Percentiles rank a stretch among this genome's conserved stretches.
Conservation (phyloP, 2,113 vertebrate genomes). For the Dasyornis broadbenti region DNA sequence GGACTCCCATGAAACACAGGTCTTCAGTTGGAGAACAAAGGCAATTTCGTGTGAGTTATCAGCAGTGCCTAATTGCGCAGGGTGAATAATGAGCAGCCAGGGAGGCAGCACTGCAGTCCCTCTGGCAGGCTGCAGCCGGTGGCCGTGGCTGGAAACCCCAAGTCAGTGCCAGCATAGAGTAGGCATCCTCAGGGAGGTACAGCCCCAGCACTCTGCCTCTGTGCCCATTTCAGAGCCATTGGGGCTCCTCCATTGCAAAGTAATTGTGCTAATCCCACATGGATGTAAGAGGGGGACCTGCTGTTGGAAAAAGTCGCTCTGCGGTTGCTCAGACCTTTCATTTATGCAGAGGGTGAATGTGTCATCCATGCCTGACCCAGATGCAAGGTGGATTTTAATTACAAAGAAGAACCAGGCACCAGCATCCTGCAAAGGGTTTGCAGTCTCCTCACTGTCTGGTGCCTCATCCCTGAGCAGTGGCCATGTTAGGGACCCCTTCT, state of each 20-base stretch:
- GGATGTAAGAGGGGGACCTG: neutral
- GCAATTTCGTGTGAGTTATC: slow-evolving; percentile 42
- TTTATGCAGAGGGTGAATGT: neutral
- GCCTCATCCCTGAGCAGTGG: neutral
- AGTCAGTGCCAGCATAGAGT: neutral
- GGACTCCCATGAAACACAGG: neutral
- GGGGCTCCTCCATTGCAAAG: neutral
- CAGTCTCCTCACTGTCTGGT: neutral
- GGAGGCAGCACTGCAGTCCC: neutral
- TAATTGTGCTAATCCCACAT: neutral
- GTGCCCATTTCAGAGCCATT: neutral
- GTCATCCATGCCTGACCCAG: neutral
- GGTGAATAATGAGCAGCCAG: slow-evolving; percentile 55
- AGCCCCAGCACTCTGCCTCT: neutral
- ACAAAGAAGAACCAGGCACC: neutral
- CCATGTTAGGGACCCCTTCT: neutral
- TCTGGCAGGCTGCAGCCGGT: neutral
- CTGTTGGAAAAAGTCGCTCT: neutral
- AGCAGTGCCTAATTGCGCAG: slow-evolving; percentile 10
- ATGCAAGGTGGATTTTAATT: neutral
- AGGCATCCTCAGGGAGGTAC: neutral
- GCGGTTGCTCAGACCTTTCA: neutral
- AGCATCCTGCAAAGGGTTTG: neutral
- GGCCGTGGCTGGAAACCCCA: neutral
- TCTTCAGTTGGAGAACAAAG: slow-evolving; percentile 55